Conservation (phyloP, 2,113 vertebrate species). For the Falco punctatus region DNA sequence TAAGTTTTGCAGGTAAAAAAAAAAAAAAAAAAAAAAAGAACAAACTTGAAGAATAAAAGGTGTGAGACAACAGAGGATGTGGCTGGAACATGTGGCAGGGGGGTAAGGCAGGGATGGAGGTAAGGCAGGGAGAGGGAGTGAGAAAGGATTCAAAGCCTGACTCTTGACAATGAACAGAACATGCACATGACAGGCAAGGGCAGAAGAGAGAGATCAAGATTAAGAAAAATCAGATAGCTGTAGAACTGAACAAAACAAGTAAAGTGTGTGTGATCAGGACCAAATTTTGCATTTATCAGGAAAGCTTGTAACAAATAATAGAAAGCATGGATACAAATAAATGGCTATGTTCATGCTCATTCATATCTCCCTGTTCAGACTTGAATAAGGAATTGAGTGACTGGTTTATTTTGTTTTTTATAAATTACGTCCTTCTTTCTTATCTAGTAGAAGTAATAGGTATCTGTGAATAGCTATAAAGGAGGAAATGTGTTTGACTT, state of each 20-base stretch:
- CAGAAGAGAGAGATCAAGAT: not conserved
- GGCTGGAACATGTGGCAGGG: not conserved
- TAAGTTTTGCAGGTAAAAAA: not conserved
- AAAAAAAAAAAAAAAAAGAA: not conserved
- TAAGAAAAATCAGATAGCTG: not conserved
- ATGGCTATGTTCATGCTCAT: not conserved
- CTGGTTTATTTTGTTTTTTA: not conserved
- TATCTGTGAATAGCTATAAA: not conserved
- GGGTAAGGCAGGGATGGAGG: not conserved
- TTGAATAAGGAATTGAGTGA: not conserved
- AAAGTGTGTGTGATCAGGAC: not conserved
- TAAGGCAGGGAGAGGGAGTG: not conserved
- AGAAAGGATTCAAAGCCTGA: not conserved
- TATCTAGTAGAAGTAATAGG: not conserved
- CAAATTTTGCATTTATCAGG: not conserved
- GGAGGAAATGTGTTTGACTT: not conserved
- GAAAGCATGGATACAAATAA: not conserved
- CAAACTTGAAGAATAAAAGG: not conserved
- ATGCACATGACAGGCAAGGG: rapidly evolving
- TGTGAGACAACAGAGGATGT: not conserved
- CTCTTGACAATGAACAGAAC: not conserved
- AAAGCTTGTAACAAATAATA: not conserved
- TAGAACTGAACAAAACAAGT: not conserved
- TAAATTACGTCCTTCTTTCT: not conserved
- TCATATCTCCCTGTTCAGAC: not conserved